Evolutionary conservation across 2,113 vertebrate species (phyloP).

Genomic region (Rhombomys opimus): DNA sequence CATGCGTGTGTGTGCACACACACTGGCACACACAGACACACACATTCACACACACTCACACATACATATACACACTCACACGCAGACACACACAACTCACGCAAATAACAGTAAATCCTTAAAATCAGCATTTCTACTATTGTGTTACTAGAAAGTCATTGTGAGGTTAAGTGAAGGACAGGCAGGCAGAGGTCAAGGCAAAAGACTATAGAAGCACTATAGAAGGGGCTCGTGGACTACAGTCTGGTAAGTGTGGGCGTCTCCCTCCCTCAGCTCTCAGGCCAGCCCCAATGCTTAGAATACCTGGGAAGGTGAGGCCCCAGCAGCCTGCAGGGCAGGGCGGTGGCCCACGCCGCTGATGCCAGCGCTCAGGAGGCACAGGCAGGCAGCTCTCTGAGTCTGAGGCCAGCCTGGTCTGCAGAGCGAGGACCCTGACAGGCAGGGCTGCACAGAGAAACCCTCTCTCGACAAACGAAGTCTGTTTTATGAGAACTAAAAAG

Average conservation of each 20-base stretch:
- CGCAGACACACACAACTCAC: neutral
- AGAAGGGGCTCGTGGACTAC: neutral
- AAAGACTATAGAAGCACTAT: neutral
- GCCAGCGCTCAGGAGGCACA: neutral
- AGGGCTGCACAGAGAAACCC: too few species aligned
- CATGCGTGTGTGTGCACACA: neutral
- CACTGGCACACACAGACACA: neutral
- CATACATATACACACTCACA: too few species aligned
- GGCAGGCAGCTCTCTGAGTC: neutral
- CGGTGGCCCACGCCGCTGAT: too few species aligned
- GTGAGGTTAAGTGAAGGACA: neutral
- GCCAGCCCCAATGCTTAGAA: accelerated
- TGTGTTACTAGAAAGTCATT: neutral
- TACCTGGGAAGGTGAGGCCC: neutral
- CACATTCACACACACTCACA: neutral
- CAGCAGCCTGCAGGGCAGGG: neutral
- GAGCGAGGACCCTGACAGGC: too few species aligned
- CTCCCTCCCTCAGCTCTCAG: neutral
- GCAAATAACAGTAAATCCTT: neutral
- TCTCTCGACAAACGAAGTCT: neutral
- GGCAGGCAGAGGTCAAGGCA: neutral
- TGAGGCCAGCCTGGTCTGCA: too few species aligned
- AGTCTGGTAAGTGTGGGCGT: too few species aligned
- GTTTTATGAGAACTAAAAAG: neutral
- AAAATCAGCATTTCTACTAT: neutral